Evolutionary conservation across 2,888 invertebrate genomes (phyloP).

Genomic region (Argyresthia goedartella): DNA sequence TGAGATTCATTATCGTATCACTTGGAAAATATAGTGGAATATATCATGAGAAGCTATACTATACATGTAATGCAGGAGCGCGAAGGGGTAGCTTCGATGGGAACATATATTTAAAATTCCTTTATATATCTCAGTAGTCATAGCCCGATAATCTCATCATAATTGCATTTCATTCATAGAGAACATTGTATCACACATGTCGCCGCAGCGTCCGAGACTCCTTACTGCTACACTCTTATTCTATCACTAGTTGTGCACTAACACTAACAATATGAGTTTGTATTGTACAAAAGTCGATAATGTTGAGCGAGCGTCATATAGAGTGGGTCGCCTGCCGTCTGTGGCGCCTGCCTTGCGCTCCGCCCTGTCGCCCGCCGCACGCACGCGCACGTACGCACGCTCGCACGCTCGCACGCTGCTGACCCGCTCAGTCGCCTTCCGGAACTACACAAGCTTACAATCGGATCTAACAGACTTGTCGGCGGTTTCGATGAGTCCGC

Average conservation of each 20-base stretch:
- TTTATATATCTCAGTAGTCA: constrained; percentile 37
- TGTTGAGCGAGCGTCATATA: constrained; percentile 21
- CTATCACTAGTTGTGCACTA: constrained; percentile 44
- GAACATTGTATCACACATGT: background rate
- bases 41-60: too few relatives aligned
- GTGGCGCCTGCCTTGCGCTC: constrained; percentile 10
- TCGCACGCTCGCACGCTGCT: constrained; percentile 17
- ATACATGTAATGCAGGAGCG: background rate
- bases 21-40: constrained; percentile 14
- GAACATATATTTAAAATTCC: constrained; percentile 36
- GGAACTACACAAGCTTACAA: too few relatives aligned
- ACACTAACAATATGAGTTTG: constrained; percentile 18
- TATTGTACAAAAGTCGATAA: background rate
- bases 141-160: constrained; percentile 27
- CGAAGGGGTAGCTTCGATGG: constrained; percentile 41
- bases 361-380: constrained; percentile 12
- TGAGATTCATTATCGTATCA: constrained; percentile 8
- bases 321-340: constrained; percentile 43
- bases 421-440: constrained; percentile 8
- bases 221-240: constrained; percentile 10
- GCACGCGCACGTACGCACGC: constrained; percentile 7
- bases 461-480: too few relatives aligned
- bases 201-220: background rate
- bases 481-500: too few relatives aligned
- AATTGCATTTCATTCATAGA: constrained; percentile 6